These are phyloP conservation scores for Sander vitreus DNA, from an alignment of 2,113 vertebrate species.

Conservation along the genomic window DNA sequence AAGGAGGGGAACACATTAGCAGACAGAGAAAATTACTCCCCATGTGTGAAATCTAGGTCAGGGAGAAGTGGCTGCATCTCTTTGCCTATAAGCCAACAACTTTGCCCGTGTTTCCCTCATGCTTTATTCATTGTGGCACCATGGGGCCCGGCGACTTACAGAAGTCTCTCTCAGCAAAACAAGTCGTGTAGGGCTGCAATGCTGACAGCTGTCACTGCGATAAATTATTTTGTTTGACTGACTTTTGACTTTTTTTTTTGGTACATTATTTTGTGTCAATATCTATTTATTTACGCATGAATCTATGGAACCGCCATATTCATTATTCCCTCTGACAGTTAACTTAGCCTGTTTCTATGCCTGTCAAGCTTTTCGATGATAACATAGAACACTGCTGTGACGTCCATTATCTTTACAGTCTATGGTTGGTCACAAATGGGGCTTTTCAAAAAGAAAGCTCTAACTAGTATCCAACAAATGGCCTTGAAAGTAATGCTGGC, in stretches of 20 bases:
- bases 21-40: conserved; percentile 41
- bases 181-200: conserved; percentile 23
- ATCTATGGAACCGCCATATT: neutral
- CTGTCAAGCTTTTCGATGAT: neutral
- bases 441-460: too few relatives aligned
- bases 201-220: conserved; percentile 60
- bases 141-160: conserved; percentile 39
- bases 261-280: neutral
- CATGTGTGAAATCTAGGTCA: conserved; percentile 68
- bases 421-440: too few relatives aligned
- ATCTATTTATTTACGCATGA: conserved; percentile 1
- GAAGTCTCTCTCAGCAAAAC: conserved; percentile 38
- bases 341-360: neutral
- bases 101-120: conserved; percentile 65
- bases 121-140: conserved; percentile 71
- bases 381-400: neutral
- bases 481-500: too few relatives aligned
- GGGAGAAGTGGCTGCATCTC: conserved; percentile 59
- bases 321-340: too few relatives aligned
- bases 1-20: conserved; percentile 28
- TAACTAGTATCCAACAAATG: too few relatives aligned
- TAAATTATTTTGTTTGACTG: too few relatives aligned
- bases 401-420: too few relatives aligned
- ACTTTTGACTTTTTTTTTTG: conserved; percentile 26
- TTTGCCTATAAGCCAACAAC: conserved; percentile 51